Evolutionary conservation across 2,113 vertebrate genomes (phyloP).

Genomic region (Hipposideros armiger): DNA sequence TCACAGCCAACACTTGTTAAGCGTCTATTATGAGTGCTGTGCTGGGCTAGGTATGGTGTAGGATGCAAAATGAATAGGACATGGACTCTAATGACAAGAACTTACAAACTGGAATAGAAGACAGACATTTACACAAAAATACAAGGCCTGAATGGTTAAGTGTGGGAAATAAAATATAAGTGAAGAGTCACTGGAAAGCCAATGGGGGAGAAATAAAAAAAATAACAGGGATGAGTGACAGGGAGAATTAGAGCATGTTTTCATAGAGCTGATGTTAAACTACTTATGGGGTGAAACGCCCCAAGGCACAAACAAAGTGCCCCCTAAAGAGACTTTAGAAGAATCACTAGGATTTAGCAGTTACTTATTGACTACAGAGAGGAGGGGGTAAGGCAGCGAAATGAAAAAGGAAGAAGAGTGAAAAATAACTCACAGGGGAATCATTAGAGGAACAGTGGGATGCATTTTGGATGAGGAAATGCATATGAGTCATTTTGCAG

Average conservation of each 20-base stretch:
- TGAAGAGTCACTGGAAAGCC: neutral
- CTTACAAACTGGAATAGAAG: neutral
- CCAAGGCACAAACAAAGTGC: neutral
- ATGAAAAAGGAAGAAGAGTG: neutral
- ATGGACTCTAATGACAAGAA: neutral
- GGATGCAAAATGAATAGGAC: neutral
- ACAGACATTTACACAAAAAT: neutral
- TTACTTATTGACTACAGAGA: neutral
- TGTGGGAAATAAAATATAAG: neutral
- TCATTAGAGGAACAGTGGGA: neutral
- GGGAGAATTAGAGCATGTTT: neutral
- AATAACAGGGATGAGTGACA: neutral
- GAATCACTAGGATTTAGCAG: neutral
- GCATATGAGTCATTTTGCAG: neutral
- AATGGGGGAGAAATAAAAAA: neutral
- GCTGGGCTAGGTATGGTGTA: accelerated
- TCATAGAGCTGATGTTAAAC: neutral
- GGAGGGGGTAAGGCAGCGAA: neutral
- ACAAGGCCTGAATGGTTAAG: neutral
- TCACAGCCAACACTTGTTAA: neutral
- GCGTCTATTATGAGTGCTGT: neutral
- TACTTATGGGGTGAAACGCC: neutral
- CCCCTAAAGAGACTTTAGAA: neutral
- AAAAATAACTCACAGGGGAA: neutral
- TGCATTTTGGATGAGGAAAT: neutral